Base-by-base conservation (phyloP, 1,140 invertebrate genomes). In the Drosophila athabasca region DNA sequence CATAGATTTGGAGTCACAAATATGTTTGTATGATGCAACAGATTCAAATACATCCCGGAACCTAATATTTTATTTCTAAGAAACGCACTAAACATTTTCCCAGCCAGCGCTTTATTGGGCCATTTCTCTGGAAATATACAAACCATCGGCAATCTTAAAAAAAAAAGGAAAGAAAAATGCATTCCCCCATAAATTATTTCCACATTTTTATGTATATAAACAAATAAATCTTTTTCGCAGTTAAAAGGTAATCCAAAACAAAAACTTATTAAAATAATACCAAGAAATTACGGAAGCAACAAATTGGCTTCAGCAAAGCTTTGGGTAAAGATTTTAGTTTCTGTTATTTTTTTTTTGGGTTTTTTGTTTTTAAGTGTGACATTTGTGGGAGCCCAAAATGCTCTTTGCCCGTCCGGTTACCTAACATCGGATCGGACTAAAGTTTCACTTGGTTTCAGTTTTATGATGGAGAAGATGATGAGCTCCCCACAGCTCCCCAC, bases 221-320 rank as follows among this genome's bases (percentile, higher is more conserved):
- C 31, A 31, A 31, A 31, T 50, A 59, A 51, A 65, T 53, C 54
- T 54, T 51, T 24, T 26, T 44, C 17, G 73, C 62, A 66, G 61
- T 62, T 71, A 79, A 70, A 65, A 87, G 75, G 79, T 76, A 66
- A 81, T 79, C 62, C 78, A 59, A 65, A 76, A 65, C 22, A 46
- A 61, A 65, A 76, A 64, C 85, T 35, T 70, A 87, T 87, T 87
- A 88, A 82, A 87, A 87, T 88, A 87, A 87, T 88, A 87, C 82
- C 70, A 88, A 88, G 83, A 87, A 87, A 78, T 87, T 87, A 88
- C 82, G 82, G 78, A 87, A 87, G 75, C 83, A 72, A 76, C 83
- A 79, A 87, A 87, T 87, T 87, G 82, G 82, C 65, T 68, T 54
- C 64, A 53, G 24, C 53, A 54, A 44, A 46, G 51, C 55, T 65